A percentile compares a stretch with the other conserved stretches of the same genome.
Conservation (phyloP, 2,797 vertebrate species). For the Macropus fuliginosus region DNA sequence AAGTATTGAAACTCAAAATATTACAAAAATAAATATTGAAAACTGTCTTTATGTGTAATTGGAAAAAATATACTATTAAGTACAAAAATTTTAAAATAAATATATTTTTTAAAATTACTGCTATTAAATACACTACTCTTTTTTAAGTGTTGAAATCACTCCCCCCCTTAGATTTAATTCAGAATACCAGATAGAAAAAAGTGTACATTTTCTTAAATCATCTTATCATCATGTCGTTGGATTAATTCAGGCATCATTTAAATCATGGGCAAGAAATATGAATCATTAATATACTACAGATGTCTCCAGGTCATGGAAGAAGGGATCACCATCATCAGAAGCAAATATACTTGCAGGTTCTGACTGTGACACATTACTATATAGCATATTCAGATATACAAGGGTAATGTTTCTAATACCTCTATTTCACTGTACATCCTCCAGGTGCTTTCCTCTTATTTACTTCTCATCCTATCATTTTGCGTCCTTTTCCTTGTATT, state of each 20-base stretch:
- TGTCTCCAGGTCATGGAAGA: background rate
- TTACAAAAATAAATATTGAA: no score
- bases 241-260: background rate
- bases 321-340: background rate
- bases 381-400: background rate
- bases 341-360: background rate
- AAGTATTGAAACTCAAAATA: no score
- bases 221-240: slow-evolving; percentile 12
- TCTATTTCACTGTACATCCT: background rate
- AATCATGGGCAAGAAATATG: slow-evolving; percentile 17
- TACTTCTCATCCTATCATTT: no score
- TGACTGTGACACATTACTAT: background rate
- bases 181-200: slow-evolving; percentile 1
- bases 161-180: background rate
- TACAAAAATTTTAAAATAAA: no score
- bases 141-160: background rate
- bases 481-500: no score
- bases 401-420: background rate
- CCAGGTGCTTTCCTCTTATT: background rate
- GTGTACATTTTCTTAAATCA: background rate
- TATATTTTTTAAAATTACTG: background rate
- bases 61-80: no score
- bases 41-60: no score
- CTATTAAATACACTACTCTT: background rate
- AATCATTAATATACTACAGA: background rate